A percentile compares a stretch with the other conserved stretches of the same genome.
These are phyloP conservation scores for Sylvicapra grimmia DNA, from an alignment of 2,113 vertebrate species.

Conservation along the genomic window DNA sequence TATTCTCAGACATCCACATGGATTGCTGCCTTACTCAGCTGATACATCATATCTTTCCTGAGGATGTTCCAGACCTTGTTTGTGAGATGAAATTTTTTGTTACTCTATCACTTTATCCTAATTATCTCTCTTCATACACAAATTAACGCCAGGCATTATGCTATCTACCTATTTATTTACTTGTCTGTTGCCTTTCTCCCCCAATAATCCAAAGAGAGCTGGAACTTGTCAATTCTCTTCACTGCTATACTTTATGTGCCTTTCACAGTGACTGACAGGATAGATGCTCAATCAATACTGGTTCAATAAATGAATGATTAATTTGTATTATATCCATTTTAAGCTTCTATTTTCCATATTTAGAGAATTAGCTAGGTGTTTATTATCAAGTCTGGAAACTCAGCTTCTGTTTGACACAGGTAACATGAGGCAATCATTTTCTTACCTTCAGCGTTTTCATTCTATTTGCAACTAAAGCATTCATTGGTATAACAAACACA, in stretches of 20 bases:
- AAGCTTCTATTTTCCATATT: not conserved
- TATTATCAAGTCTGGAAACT: not conserved
- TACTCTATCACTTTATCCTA: not conserved
- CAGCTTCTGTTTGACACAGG: not conserved
- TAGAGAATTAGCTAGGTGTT: not conserved
- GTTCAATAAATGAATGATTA: not conserved
- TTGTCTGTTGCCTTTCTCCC: not conserved
- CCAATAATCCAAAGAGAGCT: not conserved
- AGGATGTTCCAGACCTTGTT: not conserved
- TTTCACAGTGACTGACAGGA: not conserved
- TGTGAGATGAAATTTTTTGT: not conserved
- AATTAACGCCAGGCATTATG: not conserved
- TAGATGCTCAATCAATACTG: not conserved
- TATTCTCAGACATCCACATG: not conserved
- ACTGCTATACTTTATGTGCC: not conserved
- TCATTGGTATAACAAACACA: constrained; percentile 72
- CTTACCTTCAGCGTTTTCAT: constrained; percentile 74
- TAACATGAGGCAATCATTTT: not conserved
- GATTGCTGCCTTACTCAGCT: not conserved
- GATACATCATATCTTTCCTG: not conserved
- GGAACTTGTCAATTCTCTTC: not conserved
- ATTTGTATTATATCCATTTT: not conserved
- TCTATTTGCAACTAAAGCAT: constrained; percentile 65
- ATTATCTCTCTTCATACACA: not conserved
- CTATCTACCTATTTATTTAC: not conserved